These are phyloP conservation scores for Mantis religiosa DNA, from an alignment of 2,888 invertebrate genomes.

Conservation along the genomic window DNA sequence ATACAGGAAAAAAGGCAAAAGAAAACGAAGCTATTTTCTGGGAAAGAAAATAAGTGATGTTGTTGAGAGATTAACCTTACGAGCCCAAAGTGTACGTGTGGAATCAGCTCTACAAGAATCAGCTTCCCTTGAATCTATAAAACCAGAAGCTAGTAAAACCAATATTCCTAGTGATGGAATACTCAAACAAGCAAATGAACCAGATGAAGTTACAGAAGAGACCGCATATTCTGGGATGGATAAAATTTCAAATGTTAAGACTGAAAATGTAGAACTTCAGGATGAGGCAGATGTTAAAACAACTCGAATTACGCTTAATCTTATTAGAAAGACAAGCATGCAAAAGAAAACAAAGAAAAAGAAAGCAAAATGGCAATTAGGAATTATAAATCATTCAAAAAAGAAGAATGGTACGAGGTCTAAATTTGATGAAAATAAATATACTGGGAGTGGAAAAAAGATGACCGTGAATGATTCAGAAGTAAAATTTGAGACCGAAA, in stretches of 20 bases:
- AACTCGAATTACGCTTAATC: slow-evolving; percentile 10
- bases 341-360: slow-evolving; percentile 38
- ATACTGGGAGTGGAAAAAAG: neutral
- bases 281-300: neutral
- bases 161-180: neutral
- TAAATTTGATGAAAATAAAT: neutral
- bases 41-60: slow-evolving; percentile 20
- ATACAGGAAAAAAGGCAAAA: neutral
- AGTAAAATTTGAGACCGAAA: neutral
- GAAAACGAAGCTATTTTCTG: neutral
- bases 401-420: slow-evolving; percentile 14
- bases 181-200: neutral
- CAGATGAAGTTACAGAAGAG: neutral
- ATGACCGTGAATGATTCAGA: neutral
- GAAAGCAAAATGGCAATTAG: slow-evolving; percentile 38
- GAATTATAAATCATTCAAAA: slow-evolving; percentile 29
- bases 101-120: neutral
- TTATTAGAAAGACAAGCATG: neutral
- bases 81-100: neutral
- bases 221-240: neutral
- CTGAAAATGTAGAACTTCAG: neutral
- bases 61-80: slow-evolving; percentile 5
- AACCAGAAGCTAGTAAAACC: neutral
- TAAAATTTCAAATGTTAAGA: neutral
- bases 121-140: neutral